Conservation (phyloP, 2,113 vertebrate species). For the Xyliphius kryptos region DNA sequence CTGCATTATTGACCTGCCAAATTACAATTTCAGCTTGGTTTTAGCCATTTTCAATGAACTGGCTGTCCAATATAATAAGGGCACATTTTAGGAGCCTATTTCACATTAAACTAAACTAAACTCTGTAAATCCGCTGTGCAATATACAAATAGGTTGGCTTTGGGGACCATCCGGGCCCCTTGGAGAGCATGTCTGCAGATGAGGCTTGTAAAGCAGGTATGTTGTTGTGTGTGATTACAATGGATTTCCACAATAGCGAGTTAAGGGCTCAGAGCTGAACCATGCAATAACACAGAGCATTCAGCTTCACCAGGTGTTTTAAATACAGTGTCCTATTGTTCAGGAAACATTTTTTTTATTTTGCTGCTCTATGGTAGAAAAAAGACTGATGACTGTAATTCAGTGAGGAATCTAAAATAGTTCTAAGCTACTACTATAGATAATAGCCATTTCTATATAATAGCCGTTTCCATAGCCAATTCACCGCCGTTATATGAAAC, state of each 20-base stretch:
- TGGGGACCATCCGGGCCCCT: not conserved
- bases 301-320: not conserved
- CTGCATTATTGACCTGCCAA: conserved; percentile 5
- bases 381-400: too few relatives aligned
- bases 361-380: too few relatives aligned
- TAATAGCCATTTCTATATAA: too few relatives aligned
- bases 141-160: not conserved
- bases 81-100: conserved; percentile 22
- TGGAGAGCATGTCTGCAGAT: not conserved
- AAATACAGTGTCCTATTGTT: not conserved
- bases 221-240: conserved; percentile 17
- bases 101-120: conserved; percentile 20
- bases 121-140: conserved; percentile 4
- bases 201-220: not conserved
- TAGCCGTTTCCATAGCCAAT: too few relatives aligned
- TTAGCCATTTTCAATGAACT: conserved; percentile 15
- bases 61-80: conserved; percentile 19
- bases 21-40: not conserved
- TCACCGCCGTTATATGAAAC: too few relatives aligned
- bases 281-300: conserved; percentile 5
- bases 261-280: not conserved
- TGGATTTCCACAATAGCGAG: not conserved
- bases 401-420: too few relatives aligned
- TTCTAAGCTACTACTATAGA: too few relatives aligned
- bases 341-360: too few relatives aligned